Percentiles rank a stretch among this genome's conserved stretches.
Conservation (phyloP, 2,888 invertebrate genomes). For the Microlaimidae sp. region DNA sequence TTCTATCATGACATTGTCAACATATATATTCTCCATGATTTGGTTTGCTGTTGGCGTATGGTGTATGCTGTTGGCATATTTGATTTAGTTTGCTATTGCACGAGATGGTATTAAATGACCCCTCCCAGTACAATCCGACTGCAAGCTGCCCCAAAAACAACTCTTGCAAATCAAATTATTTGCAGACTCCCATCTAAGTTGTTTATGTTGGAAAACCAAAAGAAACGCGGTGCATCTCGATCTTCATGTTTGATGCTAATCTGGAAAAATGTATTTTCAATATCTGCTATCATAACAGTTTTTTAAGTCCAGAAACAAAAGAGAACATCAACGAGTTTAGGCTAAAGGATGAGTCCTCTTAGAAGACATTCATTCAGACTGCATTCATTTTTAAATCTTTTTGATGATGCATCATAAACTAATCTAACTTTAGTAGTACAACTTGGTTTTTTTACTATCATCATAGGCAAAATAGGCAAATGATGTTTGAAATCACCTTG, state of each 20-base stretch:
- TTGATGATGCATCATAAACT: constrained; percentile 21
- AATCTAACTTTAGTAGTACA: constrained; percentile 22
- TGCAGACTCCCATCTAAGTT: constrained; percentile 8
- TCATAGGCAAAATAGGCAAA: constrained; percentile 18
- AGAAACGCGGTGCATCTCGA: constrained; percentile 16
- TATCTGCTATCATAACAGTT: constrained; percentile 12
- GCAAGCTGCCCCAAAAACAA: constrained; percentile 16
- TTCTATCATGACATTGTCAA: constrained; percentile 17
- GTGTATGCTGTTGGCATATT: too few relatives aligned
- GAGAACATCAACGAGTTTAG: constrained; percentile 13
- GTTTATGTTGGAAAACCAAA: constrained; percentile 17
- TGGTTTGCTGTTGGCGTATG: not conserved
- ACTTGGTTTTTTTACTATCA: constrained; percentile 15
- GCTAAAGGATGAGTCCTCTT: constrained; percentile 15
- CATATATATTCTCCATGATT: constrained; percentile 16
- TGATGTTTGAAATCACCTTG: constrained; percentile 12
- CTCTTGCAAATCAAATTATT: constrained; percentile 14
- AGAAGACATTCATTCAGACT: constrained; percentile 17
- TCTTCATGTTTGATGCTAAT: constrained; percentile 9
- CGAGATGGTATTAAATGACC: constrained; percentile 10
- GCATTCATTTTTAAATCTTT: too few relatives aligned
- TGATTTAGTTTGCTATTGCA: too few relatives aligned
- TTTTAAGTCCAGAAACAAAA: constrained; percentile 10
- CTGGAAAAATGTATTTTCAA: constrained; percentile 17
- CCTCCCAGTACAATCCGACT: constrained; percentile 9